Evolutionary conservation across 2,797 vertebrate species (phyloP), one percentile per base, ranked within the genome.

Genomic region (Semaprochilodus insignis): DNA sequence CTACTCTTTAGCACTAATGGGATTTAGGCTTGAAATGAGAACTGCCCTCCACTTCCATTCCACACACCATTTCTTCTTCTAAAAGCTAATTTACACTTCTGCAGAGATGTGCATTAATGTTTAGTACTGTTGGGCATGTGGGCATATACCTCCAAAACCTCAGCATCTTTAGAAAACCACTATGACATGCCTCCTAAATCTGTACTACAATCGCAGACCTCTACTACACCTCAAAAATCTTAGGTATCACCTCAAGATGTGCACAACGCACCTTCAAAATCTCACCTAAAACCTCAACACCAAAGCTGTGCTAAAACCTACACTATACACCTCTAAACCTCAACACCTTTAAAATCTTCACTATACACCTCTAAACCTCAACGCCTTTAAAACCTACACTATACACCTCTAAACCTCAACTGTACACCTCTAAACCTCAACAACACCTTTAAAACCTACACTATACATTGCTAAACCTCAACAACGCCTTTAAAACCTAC

Each of bases 11-110:
- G 6, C 31, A 1, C 31, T 66, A 36, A 36, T 66, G 63, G 63
- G 63, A 66, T 66, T 66, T 66, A 14, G 31, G 63, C 31, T 36
- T 34, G 59, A 66, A 66, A 66, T 66, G 31, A 66, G 27, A 14
- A 66, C 63, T 66, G 63, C 11, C 6, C 44, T 3, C 10, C 23
- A 14, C 59, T 25, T 23, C 23, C 31, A 31, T 31, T 31, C 14
- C 59, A 62, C 15, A 27, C 10, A 62, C n/a, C 13, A 27, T 0
- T 27, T 23, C 59, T 13, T 21, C 23, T 5, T 25, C 59, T n/a
- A n/a, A 59, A 57, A 2, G 21, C 57, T 27, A 6, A 62, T 62
- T 62, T 62, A 13, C 6, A 62, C 23, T 62, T 15, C 59, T 25
- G n/a, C 8, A 2, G 16, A 59, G 55, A 27, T 62, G 59, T 11